A percentile compares a stretch with the other conserved stretches of the same genome.
Conservation (phyloP, 2,888 invertebrate genomes). For the Ceriagrion tenellum region DNA sequence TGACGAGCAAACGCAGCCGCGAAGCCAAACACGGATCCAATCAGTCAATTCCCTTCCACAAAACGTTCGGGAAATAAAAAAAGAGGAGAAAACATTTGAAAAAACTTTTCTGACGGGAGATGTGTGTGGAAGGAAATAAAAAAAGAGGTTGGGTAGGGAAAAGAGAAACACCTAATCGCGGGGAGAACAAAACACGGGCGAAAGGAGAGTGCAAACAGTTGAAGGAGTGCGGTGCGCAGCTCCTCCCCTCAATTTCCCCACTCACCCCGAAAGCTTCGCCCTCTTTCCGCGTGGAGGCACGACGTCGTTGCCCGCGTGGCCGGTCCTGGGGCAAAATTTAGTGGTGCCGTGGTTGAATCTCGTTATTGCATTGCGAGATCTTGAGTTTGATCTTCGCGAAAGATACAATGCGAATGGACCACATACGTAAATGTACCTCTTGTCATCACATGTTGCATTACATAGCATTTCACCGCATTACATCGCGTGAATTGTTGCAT, state of each 20-base stretch:
- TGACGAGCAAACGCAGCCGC: slow-evolving; percentile 29
- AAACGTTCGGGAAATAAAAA: neutral
- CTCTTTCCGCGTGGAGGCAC: neutral
- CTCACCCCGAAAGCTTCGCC: neutral
- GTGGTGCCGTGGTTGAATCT: too few species aligned
- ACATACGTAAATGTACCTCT: too few species aligned
- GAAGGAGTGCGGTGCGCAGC: neutral
- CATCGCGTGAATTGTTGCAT: too few species aligned
- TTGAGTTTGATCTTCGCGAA: too few species aligned
- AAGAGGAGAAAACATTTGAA: neutral
- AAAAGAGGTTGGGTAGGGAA: neutral
- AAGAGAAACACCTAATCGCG: slow-evolving; percentile 16
- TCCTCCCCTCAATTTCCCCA: neutral
- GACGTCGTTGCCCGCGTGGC: too few species aligned
- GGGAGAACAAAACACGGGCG: slow-evolving; percentile 31
- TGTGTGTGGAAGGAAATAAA: neutral
- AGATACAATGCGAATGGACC: too few species aligned
- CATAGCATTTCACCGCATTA: too few species aligned
- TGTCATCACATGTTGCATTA: too few species aligned
- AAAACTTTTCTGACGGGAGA: neutral
- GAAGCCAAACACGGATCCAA: slow-evolving; percentile 24
- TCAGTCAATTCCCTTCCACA: slow-evolving; percentile 33
- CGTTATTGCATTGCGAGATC: too few species aligned
- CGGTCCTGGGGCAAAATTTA: too few species aligned
- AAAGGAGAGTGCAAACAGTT: slow-evolving; percentile 17